A percentile compares a stretch with the other conserved stretches of the same genome.
Conservation (phyloP, 2,888 invertebrate species). For the Rhyacophila evoluta region DNA sequence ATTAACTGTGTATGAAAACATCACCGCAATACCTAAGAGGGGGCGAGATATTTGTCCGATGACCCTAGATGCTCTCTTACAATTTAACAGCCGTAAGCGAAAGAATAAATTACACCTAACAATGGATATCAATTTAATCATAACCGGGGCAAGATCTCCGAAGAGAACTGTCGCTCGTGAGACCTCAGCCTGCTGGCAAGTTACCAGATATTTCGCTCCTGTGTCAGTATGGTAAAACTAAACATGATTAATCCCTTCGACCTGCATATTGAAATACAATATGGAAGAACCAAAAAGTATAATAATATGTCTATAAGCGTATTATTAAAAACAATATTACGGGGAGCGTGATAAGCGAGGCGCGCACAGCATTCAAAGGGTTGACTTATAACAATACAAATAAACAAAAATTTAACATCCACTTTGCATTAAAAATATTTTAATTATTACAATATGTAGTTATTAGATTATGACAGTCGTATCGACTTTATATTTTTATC, state of each 20-base stretch:
- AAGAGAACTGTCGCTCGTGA: not conserved
- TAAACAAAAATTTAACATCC: not conserved
- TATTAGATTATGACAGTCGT: not conserved
- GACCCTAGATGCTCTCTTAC: slow-evolving; percentile 8
- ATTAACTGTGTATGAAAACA: not conserved
- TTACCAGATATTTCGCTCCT: not conserved
- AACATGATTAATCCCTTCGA: not conserved
- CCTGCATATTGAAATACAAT: not conserved
- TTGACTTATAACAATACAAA: slow-evolving; percentile 14
- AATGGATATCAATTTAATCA: not conserved
- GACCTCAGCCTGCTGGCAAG: not conserved
- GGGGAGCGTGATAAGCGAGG: slow-evolving; percentile 5
- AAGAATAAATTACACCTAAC: slow-evolving; percentile 16
- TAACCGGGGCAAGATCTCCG: not conserved
- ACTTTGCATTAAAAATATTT: slow-evolving; percentile 17
- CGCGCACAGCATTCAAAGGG: not conserved
- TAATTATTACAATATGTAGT: not conserved
- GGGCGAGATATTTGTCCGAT: not conserved
- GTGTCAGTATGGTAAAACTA: not conserved
- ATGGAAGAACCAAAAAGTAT: not conserved
- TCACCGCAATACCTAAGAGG: not conserved
- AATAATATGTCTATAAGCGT: slow-evolving; percentile 20
- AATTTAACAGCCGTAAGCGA: slow-evolving; percentile 3
- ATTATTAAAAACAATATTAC: slow-evolving; percentile 4
- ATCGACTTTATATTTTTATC: not conserved